A percentile compares a stretch with the other conserved stretches of the same genome.
phyloP scores from a whole-genome alignment of 2,797 vertebrate genomes.

The Neomorphus geoffroyi region DNA sequence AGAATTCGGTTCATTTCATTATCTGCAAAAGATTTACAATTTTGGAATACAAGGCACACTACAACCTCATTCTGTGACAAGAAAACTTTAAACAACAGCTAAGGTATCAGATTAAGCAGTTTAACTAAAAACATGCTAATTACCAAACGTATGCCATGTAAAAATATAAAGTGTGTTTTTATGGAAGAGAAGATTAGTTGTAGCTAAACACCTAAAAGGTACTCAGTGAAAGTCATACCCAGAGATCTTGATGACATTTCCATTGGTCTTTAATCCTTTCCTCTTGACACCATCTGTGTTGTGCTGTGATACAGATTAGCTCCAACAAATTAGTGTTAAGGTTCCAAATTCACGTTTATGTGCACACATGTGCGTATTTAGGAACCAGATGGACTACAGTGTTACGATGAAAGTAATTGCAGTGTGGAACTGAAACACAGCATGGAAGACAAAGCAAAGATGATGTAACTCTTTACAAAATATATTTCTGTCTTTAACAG shows the following conservation, averaged over 20 bases:
- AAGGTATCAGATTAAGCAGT: conserved; percentile 34
- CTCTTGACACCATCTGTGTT: neutral
- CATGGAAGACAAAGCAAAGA: neutral
- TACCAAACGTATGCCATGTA: neutral
- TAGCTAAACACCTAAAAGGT: neutral
- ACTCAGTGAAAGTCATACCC: neutral
- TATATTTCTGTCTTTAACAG: neutral
- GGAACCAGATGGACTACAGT: neutral
- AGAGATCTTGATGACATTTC: neutral
- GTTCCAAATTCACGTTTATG: neutral
- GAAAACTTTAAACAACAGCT: conserved; percentile 20
- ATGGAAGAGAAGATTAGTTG: neutral
- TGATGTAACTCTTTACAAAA: neutral
- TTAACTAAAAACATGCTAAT: conserved; percentile 32
- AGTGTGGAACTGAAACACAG: accelerated
- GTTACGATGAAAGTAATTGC: neutral
- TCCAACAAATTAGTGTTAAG: neutral
- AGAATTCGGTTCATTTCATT: conserved; percentile 3
- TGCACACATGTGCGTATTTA: neutral
- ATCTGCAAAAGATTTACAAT: neutral
- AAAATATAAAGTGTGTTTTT: conserved; percentile 8
- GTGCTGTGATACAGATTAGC: neutral
- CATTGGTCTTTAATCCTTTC: neutral
- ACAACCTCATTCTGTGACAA: neutral
- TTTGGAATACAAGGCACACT: conserved; percentile 18